phyloP scores from a whole-genome alignment of 2,797 vertebrate genomes.

The Mormyrops attenuatus region DNA sequence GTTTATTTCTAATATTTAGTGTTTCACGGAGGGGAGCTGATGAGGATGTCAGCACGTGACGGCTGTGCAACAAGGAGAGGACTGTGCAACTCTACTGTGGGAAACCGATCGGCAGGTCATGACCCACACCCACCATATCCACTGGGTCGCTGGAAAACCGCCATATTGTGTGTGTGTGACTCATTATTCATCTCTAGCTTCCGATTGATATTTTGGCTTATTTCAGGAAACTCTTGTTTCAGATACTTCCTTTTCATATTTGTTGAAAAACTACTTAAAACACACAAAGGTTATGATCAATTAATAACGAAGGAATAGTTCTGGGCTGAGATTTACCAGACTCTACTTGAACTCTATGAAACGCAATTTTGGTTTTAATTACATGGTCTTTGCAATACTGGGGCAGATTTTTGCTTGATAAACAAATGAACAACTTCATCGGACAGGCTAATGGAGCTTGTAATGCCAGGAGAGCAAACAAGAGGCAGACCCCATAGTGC shows the following conservation, averaged over 20 bases:
- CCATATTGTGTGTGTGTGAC: background rate
- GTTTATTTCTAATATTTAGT: background rate
- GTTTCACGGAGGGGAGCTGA: background rate
- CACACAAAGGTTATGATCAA: background rate
- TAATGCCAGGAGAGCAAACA: too few species aligned
- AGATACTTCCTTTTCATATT: background rate
- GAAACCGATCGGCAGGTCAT: background rate
- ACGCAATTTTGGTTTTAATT: background rate
- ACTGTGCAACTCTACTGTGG: background rate
- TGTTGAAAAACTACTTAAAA: background rate
- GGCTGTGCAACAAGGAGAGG: background rate
- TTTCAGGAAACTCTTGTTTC: background rate
- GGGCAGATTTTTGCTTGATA: background rate
- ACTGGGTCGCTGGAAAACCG: background rate
- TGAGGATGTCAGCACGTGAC: background rate
- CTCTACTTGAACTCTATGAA: background rate
- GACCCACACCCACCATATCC: background rate
- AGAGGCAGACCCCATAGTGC: too few species aligned
- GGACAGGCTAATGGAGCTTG: background rate
- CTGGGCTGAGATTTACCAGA: background rate
- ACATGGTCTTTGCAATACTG: background rate
- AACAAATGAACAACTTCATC: slow-evolving; percentile 7
- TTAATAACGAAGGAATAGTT: background rate
- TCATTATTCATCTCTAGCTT: background rate
- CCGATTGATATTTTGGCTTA: background rate